phyloP scores from a whole-genome alignment of 92 coral and sea anemone genomes.

The Heteractis magnifica region DNA sequence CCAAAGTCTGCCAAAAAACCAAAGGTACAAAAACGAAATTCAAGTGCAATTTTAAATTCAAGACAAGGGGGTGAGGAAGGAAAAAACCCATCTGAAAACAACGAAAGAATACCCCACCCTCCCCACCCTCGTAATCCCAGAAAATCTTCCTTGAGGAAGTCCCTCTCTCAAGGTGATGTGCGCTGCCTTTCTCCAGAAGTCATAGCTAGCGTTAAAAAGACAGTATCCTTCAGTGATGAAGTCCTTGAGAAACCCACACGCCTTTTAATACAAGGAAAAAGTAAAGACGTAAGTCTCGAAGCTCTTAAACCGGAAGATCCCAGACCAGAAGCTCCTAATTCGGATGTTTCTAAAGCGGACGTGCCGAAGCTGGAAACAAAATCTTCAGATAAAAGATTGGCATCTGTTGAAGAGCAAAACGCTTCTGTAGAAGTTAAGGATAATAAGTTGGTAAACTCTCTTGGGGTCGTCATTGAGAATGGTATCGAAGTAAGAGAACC shows the following conservation, averaged over 20 bases:
- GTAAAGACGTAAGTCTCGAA: not conserved
- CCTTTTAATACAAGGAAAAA: slow-evolving; percentile 3
- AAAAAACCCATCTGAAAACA: not conserved
- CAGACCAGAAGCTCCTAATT: not conserved
- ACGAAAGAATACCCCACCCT: slow-evolving; percentile 14
- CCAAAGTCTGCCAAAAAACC: slow-evolving; percentile 51
- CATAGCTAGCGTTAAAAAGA: slow-evolving; percentile 38
- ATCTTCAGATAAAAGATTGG: not conserved
- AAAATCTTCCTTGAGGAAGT: slow-evolving; percentile 56
- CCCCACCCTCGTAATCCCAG: slow-evolving; percentile 33
- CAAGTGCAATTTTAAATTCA: slow-evolving; percentile 7
- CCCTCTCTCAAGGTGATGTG: slow-evolving; percentile 52
- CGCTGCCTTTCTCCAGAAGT: slow-evolving; percentile 50
- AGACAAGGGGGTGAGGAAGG: not conserved
- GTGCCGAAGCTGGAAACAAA: not conserved
- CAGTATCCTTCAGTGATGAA: slow-evolving; percentile 51
- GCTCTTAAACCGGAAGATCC: not conserved
- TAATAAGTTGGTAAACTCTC: not conserved
- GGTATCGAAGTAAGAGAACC: slow-evolving; percentile 69
- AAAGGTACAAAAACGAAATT: slow-evolving; percentile 24
- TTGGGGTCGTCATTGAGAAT: slow-evolving; percentile 77
- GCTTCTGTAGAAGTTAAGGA: not conserved
- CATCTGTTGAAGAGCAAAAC: not conserved
- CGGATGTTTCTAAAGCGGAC: not conserved
- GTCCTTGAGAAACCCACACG: slow-evolving; percentile 26